Evolutionary conservation across 1,140 invertebrate species (phyloP), one percentile per base, ranked within the genome.

Genomic region (Theocolax elegans): DNA sequence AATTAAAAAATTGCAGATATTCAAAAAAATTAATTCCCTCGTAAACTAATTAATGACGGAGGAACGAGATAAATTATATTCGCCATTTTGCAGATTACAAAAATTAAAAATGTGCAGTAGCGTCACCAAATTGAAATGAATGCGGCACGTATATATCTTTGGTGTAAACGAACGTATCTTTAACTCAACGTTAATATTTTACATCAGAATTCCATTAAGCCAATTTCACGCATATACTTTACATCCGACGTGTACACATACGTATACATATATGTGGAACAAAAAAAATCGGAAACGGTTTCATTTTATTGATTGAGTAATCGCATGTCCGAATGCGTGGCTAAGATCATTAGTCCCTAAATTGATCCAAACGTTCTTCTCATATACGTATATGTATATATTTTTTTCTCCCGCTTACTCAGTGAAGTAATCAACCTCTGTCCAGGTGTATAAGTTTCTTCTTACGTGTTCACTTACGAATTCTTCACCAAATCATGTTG

Each of bases 231-330:
- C 54, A 15, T 10, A 15, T 42, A 17, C 35, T 58, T 58, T 35
- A 31, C 15, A 35, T 56, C 35, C 53, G 53, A 35, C n/a, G 15
- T 15, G 15, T n/a, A n/a, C n/a, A n/a, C n/a, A n/a, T n/a, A n/a
- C n/a, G n/a, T n/a, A n/a, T n/a, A n/a, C n/a, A n/a, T n/a, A n/a
- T n/a, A 12, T 10, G 1, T 13, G 3, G 13, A 53, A 12, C 29
- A 0, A 53, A 53, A 53, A 17, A 53, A 27, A 56, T 21, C n/a
- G n/a, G n/a, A n/a, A n/a, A n/a, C n/a, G n/a, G n/a, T 35, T 58
- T 58, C 17, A 3, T 42, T 25, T 42, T 42, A 58, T 58, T 42
- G 35, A 58, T 58, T 58, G 35, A 42, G 35, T 35, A 58, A 58
- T 58, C 35, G 54, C 54, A 15, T 58, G 35, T 42, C 51, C n/a